These are phyloP conservation scores for Magallana nippona DNA, from an alignment of 2,888 invertebrate genomes.

Conservation along the genomic window DNA sequence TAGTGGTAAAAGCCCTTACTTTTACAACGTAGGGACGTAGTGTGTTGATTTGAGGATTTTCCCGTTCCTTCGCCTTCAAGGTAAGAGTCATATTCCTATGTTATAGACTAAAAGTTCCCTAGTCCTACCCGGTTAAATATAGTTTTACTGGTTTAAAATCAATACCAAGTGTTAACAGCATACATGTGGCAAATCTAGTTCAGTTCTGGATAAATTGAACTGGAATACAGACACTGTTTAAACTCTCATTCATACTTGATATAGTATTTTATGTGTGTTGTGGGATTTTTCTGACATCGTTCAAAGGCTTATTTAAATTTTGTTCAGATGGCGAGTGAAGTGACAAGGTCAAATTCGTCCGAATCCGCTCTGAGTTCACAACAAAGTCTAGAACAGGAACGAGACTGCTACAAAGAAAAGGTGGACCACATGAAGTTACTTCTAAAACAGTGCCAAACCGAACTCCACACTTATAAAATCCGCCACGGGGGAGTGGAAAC, in stretches of 20 bases:
- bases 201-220: too few relatives aligned
- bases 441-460: conserved; percentile 63
- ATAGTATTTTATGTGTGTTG: too few relatives aligned
- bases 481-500: conserved; percentile 70
- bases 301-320: neutral
- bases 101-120: neutral
- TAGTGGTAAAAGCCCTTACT: conserved; percentile 23
- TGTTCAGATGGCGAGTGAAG: conserved; percentile 28
- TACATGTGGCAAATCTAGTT: too few relatives aligned
- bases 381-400: conserved; percentile 58
- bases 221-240: too few relatives aligned
- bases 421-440: conserved; percentile 62
- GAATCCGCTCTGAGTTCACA: conserved; percentile 35
- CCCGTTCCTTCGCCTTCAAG: conserved; percentile 15
- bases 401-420: conserved; percentile 63
- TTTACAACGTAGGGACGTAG: conserved; percentile 2
- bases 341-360: conserved; percentile 38
- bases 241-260: too few relatives aligned
- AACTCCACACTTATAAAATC: conserved; percentile 64
- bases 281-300: too few relatives aligned
- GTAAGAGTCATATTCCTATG: neutral
- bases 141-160: too few relatives aligned
- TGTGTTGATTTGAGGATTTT: neutral
- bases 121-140: neutral
- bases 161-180: too few relatives aligned